Evolutionary conservation across 2,113 vertebrate species (phyloP).

Genomic region (Malaclemys terrapin): DNA sequence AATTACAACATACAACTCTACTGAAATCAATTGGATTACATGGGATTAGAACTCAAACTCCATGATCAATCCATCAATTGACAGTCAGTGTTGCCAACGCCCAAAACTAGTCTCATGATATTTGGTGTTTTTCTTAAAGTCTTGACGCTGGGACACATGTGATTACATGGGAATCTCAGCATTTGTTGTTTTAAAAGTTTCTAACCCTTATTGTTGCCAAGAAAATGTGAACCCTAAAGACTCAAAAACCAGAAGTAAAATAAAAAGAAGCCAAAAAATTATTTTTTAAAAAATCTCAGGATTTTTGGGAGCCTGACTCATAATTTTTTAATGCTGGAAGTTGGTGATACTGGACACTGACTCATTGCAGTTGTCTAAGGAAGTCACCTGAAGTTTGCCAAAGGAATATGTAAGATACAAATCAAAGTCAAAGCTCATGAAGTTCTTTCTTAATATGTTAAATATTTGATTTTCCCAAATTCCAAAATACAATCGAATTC

Average conservation of each 20-base stretch:
- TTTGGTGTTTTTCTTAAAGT: constrained; percentile 2
- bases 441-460: not conserved
- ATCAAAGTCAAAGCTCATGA: not conserved
- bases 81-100: not conserved
- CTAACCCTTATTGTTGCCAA: not conserved
- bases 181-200: not conserved
- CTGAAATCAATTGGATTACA: not conserved
- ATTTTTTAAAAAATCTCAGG: not conserved
- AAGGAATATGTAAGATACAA: not conserved
- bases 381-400: not conserved
- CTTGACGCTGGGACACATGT: not conserved
- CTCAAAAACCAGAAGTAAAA: not conserved
- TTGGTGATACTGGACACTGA: not conserved
- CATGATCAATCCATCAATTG: not conserved
- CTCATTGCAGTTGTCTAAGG: not conserved
- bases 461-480: constrained; percentile 42
- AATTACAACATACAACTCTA: not conserved
- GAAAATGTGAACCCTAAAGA: not conserved
- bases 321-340: not conserved
- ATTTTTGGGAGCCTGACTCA: not conserved
- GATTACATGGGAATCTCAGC: not conserved
- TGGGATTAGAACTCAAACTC: not conserved
- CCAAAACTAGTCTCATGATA: not conserved
- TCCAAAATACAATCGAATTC: not conserved
- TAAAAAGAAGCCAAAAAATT: not conserved